These are phyloP conservation scores for Thunnus maccoyii DNA, from an alignment of 2,113 vertebrate species.

Conservation along the genomic window DNA sequence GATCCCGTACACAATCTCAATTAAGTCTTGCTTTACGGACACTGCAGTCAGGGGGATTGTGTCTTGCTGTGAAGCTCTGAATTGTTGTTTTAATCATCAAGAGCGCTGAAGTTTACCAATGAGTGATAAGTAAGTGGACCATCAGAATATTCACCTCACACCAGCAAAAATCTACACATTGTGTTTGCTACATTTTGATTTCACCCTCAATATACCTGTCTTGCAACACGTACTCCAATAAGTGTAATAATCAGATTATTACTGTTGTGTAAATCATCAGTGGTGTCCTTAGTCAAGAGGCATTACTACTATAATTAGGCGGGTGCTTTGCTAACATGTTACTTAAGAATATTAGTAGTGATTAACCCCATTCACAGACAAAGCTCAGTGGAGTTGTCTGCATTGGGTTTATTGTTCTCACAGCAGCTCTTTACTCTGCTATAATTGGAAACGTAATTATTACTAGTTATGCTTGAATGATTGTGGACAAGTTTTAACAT, in stretches of 20 bases:
- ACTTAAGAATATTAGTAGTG: slow-evolving; percentile 48
- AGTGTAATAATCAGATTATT: slow-evolving; percentile 24
- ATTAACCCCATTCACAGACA: slow-evolving; percentile 31
- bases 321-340: slow-evolving; percentile 18
- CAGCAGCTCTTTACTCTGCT: neutral
- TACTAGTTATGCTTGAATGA: neutral
- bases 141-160: neutral
- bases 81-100: no score
- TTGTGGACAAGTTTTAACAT: neutral
- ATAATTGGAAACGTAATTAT: neutral
- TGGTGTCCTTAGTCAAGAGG: slow-evolving; percentile 10
- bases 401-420: slow-evolving; percentile 9
- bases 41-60: no score
- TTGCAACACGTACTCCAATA: neutral
- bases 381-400: neutral
- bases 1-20: neutral
- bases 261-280: slow-evolving; percentile 18
- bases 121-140: no score
- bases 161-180: neutral
- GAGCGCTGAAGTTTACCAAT: no score
- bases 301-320: slow-evolving; percentile 36
- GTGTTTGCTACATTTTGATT: no score
- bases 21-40: neutral
- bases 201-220: neutral
- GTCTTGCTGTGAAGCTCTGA: no score